Percentiles rank a stretch among this genome's conserved stretches.
These are phyloP conservation scores for Heteromormyrus szaboi DNA, from an alignment of 2,797 vertebrate genomes.

Conservation along the genomic window DNA sequence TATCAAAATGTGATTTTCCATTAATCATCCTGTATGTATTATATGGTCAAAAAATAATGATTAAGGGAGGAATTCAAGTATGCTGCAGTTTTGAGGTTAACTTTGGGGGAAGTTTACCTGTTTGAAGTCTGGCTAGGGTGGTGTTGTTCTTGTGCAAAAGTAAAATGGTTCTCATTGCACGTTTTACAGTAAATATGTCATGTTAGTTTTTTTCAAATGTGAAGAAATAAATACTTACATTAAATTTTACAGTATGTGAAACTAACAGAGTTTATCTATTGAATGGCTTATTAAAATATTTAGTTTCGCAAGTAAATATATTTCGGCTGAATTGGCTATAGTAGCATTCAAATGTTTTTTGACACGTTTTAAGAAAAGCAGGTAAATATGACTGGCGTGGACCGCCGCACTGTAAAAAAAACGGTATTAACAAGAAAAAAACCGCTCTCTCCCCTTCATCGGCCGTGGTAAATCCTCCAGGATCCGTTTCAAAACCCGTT, in stretches of 20 bases:
- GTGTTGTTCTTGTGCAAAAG: background rate
- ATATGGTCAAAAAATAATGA: background rate
- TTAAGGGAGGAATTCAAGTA: background rate
- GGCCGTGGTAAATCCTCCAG: background rate
- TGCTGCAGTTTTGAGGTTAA: background rate
- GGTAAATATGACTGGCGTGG: constrained; percentile 57
- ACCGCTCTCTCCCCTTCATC: background rate
- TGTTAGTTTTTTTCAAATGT: background rate
- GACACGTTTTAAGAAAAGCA: background rate
- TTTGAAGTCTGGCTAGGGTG: background rate
- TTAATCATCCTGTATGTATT: background rate
- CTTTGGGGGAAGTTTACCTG: background rate
- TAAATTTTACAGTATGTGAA: background rate
- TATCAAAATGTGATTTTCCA: background rate
- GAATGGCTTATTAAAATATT: background rate
- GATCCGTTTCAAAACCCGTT: background rate
- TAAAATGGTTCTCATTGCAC: background rate
- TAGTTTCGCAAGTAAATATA: background rate
- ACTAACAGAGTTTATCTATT: background rate
- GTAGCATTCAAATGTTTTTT: background rate
- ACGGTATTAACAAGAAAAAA: constrained; percentile 45
- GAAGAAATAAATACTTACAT: background rate
- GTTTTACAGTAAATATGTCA: background rate
- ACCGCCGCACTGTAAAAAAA: constrained; percentile 46
- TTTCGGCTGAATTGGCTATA: background rate